Percentiles rank a stretch among this genome's conserved stretches.
phyloP scores from a whole-genome alignment of 1,140 invertebrate genomes.

The Mamestra configurata region DNA sequence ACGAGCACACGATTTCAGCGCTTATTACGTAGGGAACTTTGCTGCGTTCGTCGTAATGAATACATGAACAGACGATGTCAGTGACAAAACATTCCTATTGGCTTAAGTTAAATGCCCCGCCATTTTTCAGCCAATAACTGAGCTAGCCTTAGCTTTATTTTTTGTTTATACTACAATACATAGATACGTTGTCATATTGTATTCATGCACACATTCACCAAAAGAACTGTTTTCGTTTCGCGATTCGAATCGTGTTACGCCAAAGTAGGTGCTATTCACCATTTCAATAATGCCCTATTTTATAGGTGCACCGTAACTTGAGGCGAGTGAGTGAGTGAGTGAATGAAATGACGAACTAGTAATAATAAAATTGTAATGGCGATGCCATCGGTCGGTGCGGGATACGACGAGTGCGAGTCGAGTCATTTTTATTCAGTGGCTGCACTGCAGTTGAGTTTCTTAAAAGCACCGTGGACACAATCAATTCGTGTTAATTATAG shows the following conservation, averaged over 20 bases:
- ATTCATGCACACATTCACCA: conserved; percentile 69
- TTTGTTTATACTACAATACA: conserved; percentile 83
- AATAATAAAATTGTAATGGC: conserved; percentile 59
- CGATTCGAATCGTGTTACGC: conserved; percentile 46
- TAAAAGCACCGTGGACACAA: neutral
- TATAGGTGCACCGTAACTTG: conserved; percentile 13
- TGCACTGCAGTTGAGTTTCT: neutral
- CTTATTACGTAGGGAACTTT: conserved; percentile 87
- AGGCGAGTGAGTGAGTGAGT: conserved; percentile 53
- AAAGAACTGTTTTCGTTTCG: conserved; percentile 62
- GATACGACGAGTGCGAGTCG: conserved; percentile 25
- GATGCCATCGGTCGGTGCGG: conserved; percentile 56
- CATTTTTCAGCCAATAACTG: conserved; percentile 71
- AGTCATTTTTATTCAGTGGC: conserved; percentile 42
- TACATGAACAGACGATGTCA: conserved; percentile 77
- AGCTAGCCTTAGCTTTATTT: conserved; percentile 81
- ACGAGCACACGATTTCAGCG: conserved; percentile 86
- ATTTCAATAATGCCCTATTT: conserved; percentile 46
- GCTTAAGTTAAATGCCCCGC: conserved; percentile 80
- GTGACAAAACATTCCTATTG: conserved; percentile 73
- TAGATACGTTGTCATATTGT: conserved; percentile 75
- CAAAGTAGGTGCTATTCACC: conserved; percentile 60
- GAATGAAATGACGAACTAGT: conserved; percentile 46
- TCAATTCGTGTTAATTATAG: conserved; percentile 8
- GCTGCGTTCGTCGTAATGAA: conserved; percentile 78